A percentile compares a stretch with the other conserved stretches of the same genome.
Evolutionary conservation across 2,797 vertebrate genomes (phyloP).

Genomic region (Parauchenoglanis punctatus): DNA sequence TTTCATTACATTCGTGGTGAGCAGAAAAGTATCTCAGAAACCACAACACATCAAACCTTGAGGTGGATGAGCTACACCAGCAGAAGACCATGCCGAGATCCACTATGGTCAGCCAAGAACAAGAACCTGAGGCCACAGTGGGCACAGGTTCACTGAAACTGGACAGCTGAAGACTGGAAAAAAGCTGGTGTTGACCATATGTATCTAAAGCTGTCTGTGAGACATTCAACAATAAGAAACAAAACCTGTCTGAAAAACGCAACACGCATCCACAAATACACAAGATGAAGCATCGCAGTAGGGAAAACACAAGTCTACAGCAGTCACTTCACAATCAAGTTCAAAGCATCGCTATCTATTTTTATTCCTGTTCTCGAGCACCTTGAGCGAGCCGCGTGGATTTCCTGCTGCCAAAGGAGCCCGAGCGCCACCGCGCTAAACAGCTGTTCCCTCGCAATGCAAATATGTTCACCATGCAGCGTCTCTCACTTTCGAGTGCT

Average conservation of each 20-base stretch:
- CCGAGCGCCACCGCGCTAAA: conserved; percentile 68
- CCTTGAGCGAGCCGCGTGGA: conserved; percentile 40
- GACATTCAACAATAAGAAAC: not conserved
- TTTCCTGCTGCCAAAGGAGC: conserved; percentile 75
- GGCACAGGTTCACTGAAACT: no score
- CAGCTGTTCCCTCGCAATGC: conserved; percentile 80
- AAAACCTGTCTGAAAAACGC: conserved; percentile 29
- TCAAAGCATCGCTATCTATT: conserved; percentile 58
- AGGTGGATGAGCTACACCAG: not conserved
- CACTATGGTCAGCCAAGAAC: not conserved
- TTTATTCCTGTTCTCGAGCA: conserved; percentile 46
- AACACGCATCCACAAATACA: conserved; percentile 65
- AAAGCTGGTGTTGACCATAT: not conserved
- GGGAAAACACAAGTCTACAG: conserved; percentile 49
- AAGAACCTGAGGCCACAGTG: no score
- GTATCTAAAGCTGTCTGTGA: not conserved
- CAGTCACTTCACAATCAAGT: conserved; percentile 63
- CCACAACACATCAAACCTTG: not conserved
- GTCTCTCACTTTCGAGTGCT: conserved; percentile 82
- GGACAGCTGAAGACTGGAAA: not conserved
- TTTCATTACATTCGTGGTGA: not conserved
- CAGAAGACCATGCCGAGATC: not conserved
- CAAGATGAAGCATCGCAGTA: not conserved
- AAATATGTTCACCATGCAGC: conserved; percentile 81
- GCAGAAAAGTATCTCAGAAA: not conserved